Base-by-base conservation (phyloP, 2,113 vertebrate genomes). In the Muscicapa adusta region DNA sequence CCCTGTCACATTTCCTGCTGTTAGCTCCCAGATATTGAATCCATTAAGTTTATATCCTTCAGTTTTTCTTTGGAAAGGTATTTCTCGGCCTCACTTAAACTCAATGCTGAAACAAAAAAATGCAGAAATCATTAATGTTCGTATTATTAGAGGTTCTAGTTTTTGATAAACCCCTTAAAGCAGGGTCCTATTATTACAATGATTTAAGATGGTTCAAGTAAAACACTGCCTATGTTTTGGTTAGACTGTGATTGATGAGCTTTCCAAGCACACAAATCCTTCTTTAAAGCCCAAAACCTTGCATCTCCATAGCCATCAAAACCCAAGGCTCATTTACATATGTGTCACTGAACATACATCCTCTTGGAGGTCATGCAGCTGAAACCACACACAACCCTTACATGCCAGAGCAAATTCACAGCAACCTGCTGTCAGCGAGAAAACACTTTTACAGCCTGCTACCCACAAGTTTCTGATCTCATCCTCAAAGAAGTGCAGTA, bases 341-440 rank as follows among this genome's bases (percentile, higher is more conserved):
- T 0, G 0, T 73, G 42, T 45, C 51, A 19, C 51, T 36, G 42
- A 66, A 47, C 9, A 8, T 8, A 23, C 33, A 10, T 50, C 23
- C 70, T 54, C 18, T 5, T 3, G 8, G 38, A 70, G 54, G 17
- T 40, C 23, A 14, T 1, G 15, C 0, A 5, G n/a, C 15, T 57
- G 73, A 68, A 74, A 47, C 33, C 48, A 68, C 56, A 51, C 16
- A 5, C 12, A 45, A 54, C 65, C 3, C 1, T 50, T 29, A 5
- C 18, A 4, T 7, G 74, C 51, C 43, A 15, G 29, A 82, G 20
- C 33, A 89, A 58, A 57, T 36, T 67, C 33, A 16, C 13, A 58
- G 53, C 29, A 50, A 4, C 26, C 45, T 83, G 84, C 54, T 76
- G 36, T 40, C 71, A 50, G 25, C 5, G 40, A 76, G 29, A 56